Evolutionary conservation across 2,797 vertebrate species (phyloP).

Genomic region (Anas bernieri): DNA sequence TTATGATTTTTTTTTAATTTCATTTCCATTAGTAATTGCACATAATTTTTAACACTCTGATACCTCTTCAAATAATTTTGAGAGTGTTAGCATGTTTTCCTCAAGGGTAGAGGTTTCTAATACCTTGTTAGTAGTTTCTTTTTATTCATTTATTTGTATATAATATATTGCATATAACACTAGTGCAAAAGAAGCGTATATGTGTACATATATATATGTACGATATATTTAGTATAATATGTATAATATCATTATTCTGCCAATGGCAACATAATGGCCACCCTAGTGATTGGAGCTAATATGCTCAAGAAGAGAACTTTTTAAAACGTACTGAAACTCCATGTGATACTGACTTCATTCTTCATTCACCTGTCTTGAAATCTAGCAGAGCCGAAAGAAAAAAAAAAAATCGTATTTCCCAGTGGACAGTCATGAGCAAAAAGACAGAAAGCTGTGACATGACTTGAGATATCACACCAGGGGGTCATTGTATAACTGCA

Average conservation of each 20-base stretch:
- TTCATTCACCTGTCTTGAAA: conserved; percentile 17
- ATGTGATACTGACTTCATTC: neutral
- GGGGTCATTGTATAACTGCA: neutral
- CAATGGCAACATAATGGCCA: fast-evolving
- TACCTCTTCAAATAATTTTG: neutral
- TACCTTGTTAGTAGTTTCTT: neutral
- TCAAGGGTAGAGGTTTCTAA: neutral
- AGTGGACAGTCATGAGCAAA: neutral
- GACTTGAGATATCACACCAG: neutral
- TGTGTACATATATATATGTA: neutral
- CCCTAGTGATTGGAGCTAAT: neutral
- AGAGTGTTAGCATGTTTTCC: neutral
- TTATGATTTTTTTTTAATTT: neutral
- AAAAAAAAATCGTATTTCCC: neutral
- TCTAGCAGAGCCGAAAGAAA: neutral
- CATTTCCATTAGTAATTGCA: neutral
- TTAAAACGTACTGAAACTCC: neutral
- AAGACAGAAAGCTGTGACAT: conserved; percentile 8
- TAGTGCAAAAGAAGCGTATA: fast-evolving
- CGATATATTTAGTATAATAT: neutral
- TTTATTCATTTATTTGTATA: neutral
- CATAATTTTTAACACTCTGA: neutral
- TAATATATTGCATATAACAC: neutral
- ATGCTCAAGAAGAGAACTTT: neutral
- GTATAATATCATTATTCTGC: neutral